Conservation (phyloP, 2,113 vertebrate genomes). For the Cnemophilus loriae region DNA sequence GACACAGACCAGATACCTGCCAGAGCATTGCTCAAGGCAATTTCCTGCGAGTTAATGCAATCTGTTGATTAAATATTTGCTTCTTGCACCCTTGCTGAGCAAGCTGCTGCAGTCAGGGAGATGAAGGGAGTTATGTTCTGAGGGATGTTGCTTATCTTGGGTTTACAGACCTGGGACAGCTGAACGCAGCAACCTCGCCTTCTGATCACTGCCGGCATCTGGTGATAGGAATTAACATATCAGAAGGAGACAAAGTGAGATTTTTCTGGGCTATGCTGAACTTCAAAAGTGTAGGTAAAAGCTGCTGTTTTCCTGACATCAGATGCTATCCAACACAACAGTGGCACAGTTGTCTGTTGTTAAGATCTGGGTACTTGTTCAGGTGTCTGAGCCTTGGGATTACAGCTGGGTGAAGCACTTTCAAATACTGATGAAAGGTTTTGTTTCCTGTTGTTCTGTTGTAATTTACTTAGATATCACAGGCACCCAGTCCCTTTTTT, state of each 20-base stretch:
- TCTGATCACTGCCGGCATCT: not conserved
- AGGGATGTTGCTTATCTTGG: not conserved
- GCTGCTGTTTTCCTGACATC: not conserved
- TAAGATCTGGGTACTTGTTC: not conserved
- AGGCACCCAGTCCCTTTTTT: not conserved
- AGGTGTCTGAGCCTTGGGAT: not conserved
- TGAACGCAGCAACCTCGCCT: not conserved
- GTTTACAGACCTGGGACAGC: not conserved
- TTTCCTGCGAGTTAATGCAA: slow-evolving; percentile 60
- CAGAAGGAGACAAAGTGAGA: not conserved
- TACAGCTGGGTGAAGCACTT: not conserved
- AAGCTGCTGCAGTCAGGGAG: slow-evolving; percentile 13
- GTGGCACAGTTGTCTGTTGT: not conserved
- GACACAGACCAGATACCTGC: slow-evolving; percentile 51
- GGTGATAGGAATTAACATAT: not conserved
- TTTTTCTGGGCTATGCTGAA: not conserved
- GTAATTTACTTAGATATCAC: not conserved
- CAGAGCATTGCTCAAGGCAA: slow-evolving; percentile 43
- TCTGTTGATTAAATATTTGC: slow-evolving; percentile 46
- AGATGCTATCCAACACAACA: not conserved
- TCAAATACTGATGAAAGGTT: not conserved
- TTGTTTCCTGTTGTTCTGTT: not conserved
- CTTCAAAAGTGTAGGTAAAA: not conserved
- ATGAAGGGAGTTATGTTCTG: not conserved
- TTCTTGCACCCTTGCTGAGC: slow-evolving; percentile 63